Conservation (phyloP, 2,113 vertebrate genomes). For the Mobula birostris region DNA sequence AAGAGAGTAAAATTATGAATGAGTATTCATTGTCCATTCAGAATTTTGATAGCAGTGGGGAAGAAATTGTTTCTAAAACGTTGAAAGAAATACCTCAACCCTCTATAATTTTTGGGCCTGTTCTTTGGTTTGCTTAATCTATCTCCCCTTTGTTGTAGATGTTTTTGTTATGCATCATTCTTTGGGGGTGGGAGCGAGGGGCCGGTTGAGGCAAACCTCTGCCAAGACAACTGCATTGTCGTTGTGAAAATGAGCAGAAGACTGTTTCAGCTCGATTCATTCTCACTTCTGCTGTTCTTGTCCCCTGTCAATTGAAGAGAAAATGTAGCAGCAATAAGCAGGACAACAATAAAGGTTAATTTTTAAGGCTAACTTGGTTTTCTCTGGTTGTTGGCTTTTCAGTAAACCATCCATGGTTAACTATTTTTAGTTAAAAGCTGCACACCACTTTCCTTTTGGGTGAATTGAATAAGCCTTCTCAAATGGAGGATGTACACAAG, state of each 20-base stretch:
- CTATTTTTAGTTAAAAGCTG: slow-evolving; percentile 14
- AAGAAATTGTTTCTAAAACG: too few species aligned
- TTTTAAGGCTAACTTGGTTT: background rate
- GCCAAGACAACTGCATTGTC: background rate
- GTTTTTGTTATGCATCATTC: background rate
- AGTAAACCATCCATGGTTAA: background rate
- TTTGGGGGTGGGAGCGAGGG: background rate
- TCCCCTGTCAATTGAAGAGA: background rate
- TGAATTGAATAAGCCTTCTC: background rate
- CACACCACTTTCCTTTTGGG: background rate
- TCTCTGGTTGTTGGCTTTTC: background rate
- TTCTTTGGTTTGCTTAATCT: too few species aligned
- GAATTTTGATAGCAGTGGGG: too few species aligned
- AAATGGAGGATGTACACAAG: background rate
- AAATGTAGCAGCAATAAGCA: too few species aligned
- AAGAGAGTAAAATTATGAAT: too few species aligned
- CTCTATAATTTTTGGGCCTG: background rate
- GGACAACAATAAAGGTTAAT: background rate
- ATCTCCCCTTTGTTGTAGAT: background rate
- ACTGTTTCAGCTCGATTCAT: background rate
- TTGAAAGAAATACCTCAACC: too few species aligned
- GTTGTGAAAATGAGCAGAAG: background rate
- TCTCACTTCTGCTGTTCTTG: background rate
- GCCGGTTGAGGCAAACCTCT: background rate
- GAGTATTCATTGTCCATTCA: too few species aligned